Conservation (phyloP, 1,140 invertebrate species). For the Heliconius himera region DNA sequence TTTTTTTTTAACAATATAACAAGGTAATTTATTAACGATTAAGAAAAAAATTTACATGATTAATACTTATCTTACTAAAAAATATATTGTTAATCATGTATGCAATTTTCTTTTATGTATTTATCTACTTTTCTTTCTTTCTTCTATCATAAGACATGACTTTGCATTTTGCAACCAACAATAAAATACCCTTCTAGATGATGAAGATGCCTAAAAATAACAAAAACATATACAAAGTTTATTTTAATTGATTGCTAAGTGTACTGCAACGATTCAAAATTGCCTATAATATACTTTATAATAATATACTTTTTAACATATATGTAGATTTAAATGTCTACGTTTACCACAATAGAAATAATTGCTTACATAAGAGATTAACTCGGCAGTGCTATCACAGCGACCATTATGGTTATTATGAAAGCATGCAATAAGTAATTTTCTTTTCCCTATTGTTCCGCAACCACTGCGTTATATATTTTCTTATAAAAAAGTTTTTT, state of each 20-base stretch:
- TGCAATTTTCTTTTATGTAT: too few species aligned
- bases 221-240: neutral
- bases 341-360: neutral
- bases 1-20: too few species aligned
- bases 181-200: too few species aligned
- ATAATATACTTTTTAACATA: neutral
- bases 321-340: neutral
- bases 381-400: neutral
- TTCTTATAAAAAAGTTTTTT: neutral
- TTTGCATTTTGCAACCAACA: too few species aligned
- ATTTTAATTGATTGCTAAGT: neutral
- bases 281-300: too few species aligned
- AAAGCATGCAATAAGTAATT: neutral
- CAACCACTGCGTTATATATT: neutral
- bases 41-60: too few species aligned
- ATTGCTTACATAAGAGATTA: neutral
- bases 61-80: too few species aligned
- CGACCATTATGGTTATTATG: neutral
- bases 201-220: neutral
- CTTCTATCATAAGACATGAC: too few species aligned
- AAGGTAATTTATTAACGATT: too few species aligned
- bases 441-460: neutral
- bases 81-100: too few species aligned
- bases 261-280: neutral
- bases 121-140: too few species aligned